Base-by-base conservation (phyloP, 2,797 vertebrate species). In the Odontamblyopus rebecca region DNA sequence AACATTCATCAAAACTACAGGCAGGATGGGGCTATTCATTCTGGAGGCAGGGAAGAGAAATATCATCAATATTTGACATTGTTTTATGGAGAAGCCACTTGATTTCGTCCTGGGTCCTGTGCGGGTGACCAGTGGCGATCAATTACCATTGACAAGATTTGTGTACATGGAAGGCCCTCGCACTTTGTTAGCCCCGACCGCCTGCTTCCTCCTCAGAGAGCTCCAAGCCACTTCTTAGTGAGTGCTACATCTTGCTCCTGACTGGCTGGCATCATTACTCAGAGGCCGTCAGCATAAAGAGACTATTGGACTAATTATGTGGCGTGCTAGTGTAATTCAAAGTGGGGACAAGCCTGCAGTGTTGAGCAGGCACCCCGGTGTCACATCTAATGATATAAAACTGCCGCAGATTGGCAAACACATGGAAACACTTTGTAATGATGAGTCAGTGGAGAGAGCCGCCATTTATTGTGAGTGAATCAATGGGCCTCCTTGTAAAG, bases 41-140 rank as follows among this genome's bases (percentile, higher is more conserved):
- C 86, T 88, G 72, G 77, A 88, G 89, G 85, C 89, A 86, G 85
- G 85, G 85, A 93, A 93, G 91, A 94, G 92, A 94, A 94, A 93
- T 91, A 93, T 93, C 93, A 93, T 94, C 92, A 94, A 94, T 94
- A 94, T 94, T 93, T 94, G 92, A 94, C 92, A 92, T 93, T 93
- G 93, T 94, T 93, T 93, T 94, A 94, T 93, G 92, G 91, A 92
- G 91, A 93, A 92, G 90, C 89, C 89, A 93, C 91, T 94, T 93
- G 92, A 93, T 93, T 93, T 93, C 82, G 80, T 94, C 91, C 92
- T 83, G 80, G 88, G 89, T 91, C 93, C 85, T 90, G 89, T 89
- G 82, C 79, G 86, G 91, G 89, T 93, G 92, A 93, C 92, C 90
- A 91, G 79, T 82, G 82, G 87, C 91, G 83, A 94, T 95, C 93